Percentiles rank a stretch among this genome's conserved stretches.
Conservation (phyloP, 2,888 invertebrate species). For the Altica lythri region DNA sequence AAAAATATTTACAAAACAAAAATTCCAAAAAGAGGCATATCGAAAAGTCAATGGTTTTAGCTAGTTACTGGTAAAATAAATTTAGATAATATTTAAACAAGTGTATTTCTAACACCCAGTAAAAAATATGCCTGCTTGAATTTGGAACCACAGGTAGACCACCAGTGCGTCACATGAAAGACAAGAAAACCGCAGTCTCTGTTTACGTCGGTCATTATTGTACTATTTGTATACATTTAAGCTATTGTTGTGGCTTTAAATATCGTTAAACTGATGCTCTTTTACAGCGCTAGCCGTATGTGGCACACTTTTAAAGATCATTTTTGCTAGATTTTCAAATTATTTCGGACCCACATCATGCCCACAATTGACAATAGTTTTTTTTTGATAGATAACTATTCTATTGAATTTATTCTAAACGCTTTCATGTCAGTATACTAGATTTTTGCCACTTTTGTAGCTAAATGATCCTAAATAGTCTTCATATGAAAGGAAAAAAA, state of each 20-base stretch:
- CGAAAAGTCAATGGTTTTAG: too few species aligned
- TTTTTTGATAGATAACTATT: slow-evolving; percentile 23
- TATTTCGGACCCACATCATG: slow-evolving; percentile 14
- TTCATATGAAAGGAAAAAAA: too few species aligned
- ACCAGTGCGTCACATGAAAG: slow-evolving; percentile 33
- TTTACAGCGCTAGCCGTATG: slow-evolving; percentile 28
- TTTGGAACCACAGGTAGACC: slow-evolving; percentile 39
- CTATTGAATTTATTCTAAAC: slow-evolving; percentile 6
- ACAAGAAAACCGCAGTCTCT: slow-evolving; percentile 50
- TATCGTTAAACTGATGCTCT: slow-evolving; percentile 42
- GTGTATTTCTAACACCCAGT: background rate
- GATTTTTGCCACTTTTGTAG: slow-evolving; percentile 15
- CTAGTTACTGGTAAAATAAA: background rate
- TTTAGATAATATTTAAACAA: background rate
- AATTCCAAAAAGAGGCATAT: too few species aligned
- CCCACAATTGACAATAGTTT: slow-evolving; percentile 25
- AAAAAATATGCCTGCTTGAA: too few species aligned
- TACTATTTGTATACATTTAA: slow-evolving; percentile 55
- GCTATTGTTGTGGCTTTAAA: slow-evolving; percentile 48
- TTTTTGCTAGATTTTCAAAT: slow-evolving; percentile 10
- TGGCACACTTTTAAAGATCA: slow-evolving; percentile 23
- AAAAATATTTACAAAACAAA: too few species aligned
- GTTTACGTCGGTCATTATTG: slow-evolving; percentile 55
- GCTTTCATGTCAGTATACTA: slow-evolving; percentile 20
- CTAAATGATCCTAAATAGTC: slow-evolving; percentile 4